Evolutionary conservation across 2,797 vertebrate species (phyloP).

Genomic region (Cyprinodon diabolis): DNA sequence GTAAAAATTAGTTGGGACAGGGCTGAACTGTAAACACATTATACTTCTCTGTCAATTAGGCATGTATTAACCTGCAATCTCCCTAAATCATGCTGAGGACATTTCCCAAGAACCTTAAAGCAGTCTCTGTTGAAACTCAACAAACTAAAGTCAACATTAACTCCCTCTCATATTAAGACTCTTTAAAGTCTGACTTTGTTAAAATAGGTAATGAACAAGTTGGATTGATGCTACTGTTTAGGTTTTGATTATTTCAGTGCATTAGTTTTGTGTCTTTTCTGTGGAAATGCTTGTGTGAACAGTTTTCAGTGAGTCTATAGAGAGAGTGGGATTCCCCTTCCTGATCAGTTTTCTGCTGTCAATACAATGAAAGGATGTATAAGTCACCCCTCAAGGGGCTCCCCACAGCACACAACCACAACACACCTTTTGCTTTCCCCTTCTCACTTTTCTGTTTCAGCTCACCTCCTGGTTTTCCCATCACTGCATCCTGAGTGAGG

Average conservation of each 20-base stretch:
- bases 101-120: neutral
- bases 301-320: neutral
- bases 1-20: neutral
- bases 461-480: conserved; percentile 12
- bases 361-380: conserved; percentile 14
- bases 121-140: neutral
- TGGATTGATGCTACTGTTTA: neutral
- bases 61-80: neutral
- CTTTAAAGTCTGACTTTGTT: neutral
- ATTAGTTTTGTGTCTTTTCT: neutral
- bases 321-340: conserved; percentile 26
- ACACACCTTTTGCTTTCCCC: neutral
- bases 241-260: neutral
- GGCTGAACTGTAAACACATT: neutral
- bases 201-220: neutral
- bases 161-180: neutral
- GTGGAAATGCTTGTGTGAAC: neutral
- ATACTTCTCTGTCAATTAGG: neutral
- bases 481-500: neutral
- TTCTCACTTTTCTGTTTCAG: conserved; percentile 12
- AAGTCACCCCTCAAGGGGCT: neutral
- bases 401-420: conserved; percentile 27
- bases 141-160: neutral
- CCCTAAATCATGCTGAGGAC: neutral
- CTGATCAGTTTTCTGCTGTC: conserved; percentile 21